Evolutionary conservation across 2,113 vertebrate genomes (phyloP).

Genomic region (Alces alces): DNA sequence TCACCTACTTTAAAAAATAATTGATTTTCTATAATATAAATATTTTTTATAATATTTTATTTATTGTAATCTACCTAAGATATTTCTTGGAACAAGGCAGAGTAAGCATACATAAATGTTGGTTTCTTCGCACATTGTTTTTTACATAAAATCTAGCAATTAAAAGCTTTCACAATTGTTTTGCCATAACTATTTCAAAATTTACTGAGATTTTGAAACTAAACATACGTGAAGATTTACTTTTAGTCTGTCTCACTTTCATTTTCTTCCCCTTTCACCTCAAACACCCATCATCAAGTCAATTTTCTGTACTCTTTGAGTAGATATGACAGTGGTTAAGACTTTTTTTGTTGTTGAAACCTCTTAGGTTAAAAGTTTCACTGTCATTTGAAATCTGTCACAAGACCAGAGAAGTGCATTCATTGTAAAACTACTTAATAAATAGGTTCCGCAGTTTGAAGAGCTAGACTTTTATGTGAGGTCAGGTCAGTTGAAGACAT

Average conservation of each 20-base stretch:
- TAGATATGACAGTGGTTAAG: constrained; percentile 37
- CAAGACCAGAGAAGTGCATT: constrained; percentile 62
- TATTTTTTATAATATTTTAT: not conserved
- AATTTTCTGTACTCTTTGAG: constrained; percentile 29
- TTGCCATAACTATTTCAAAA: constrained; percentile 4
- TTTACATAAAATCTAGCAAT: constrained; percentile 1
- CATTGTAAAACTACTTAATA: constrained; percentile 73
- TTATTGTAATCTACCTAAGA: not conserved
- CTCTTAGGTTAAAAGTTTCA: constrained; percentile 48
- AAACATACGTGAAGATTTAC: not conserved
- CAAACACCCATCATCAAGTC: not conserved
- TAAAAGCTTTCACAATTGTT: not conserved
- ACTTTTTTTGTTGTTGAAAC: constrained; percentile 34
- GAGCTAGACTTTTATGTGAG: constrained; percentile 74
- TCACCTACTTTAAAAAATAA: not conserved
- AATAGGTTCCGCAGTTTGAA: constrained; percentile 59
- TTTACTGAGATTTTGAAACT: constrained; percentile 8
- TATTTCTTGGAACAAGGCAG: not conserved
- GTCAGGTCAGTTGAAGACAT: constrained; percentile 76
- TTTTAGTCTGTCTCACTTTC: not conserved
- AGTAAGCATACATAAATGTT: not conserved
- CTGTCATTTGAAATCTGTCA: constrained; percentile 57
- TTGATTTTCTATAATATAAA: no score
- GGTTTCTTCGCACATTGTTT: not conserved
- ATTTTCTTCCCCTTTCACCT: not conserved